A percentile compares a stretch with the other conserved stretches of the same genome.
phyloP scores from a whole-genome alignment of 1,140 invertebrate species.

The Dryas iulia region DNA sequence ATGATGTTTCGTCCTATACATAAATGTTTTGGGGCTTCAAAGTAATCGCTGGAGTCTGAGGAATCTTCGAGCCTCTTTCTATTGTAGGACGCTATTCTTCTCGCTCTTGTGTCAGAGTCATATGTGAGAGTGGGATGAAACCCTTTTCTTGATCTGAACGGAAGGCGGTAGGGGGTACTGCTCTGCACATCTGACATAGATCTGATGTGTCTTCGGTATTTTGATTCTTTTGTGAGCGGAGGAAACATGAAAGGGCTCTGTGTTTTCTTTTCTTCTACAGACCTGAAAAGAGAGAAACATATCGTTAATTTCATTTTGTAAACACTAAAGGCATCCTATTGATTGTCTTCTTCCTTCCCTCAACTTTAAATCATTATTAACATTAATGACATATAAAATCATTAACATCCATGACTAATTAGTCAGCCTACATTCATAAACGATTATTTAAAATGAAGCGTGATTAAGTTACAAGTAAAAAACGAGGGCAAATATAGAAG shows the following conservation, averaged over 20 bases:
- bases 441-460: background rate
- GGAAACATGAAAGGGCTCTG: conserved; percentile 47
- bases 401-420: too few relatives aligned
- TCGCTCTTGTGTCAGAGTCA: conserved; percentile 66
- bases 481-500: background rate
- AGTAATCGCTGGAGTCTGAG: conserved; percentile 66
- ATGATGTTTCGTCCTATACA: conserved; percentile 63
- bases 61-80: conserved; percentile 52
- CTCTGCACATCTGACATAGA: conserved; percentile 74
- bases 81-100: conserved; percentile 47
- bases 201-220: conserved; percentile 64
- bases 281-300: conserved; percentile 57
- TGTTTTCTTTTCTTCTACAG: conserved; percentile 56
- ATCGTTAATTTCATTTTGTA: background rate
- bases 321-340: background rate
- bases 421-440: background rate
- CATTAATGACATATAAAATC: background rate
- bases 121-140: conserved; percentile 58
- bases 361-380: background rate
- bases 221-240: conserved; percentile 65
- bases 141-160: conserved; percentile 56
- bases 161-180: conserved; percentile 64
- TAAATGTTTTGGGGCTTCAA: conserved; percentile 47
- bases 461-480: background rate
- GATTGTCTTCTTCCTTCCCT: too few relatives aligned